Base-by-base conservation (phyloP, 1,140 invertebrate genomes). In the Macrosteles quadrilineatus region DNA sequence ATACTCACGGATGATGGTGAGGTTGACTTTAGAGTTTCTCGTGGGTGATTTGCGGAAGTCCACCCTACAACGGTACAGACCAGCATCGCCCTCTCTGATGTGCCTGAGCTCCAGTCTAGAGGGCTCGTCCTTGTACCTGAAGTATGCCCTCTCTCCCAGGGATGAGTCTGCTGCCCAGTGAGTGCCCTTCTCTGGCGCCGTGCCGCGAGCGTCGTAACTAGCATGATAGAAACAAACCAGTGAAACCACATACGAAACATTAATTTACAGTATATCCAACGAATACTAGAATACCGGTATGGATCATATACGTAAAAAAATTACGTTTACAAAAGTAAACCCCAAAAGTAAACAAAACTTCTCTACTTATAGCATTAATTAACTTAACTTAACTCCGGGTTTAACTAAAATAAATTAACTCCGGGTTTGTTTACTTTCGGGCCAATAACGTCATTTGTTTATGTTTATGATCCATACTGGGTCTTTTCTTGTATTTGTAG, bases 1-100 rank as follows among this genome's bases (percentile, higher is more conserved):
- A 36, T 32, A 68, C 88, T 88, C 82, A 92, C 91, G 89, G 72
- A 91, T 87, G 68, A 93, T 86, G 69, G 87, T 88, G 23, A 93
- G 79, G 78, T 90, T 90, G 74, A 92, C 87, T 45, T 87, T 86
- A 63, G 86, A 85, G 77, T 90, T 91, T 76, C 86, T 85, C 0
- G 90, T 91, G 0, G 89, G 88, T 6, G 88, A 88, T 32, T 87
- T 83, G 43, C 83, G 80, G 78, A 91, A 93, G 79, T 93, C 91
- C 1, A 92, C 89, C 30, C 90, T 80, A 76, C 91, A 93, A 68
- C 88, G 84, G 77, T 91, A 92, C 14, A 90, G 75, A 0, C 87
- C 90, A 66, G 87, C 85, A 75, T 93, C 89, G 71, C 80, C 81
- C n/a, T 82, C 81, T 53, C 81, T 83, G 9, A 89, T 79, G 23